Evolutionary conservation across 2,797 vertebrate species (phyloP).

Genomic region (Nyctibius grandis): DNA sequence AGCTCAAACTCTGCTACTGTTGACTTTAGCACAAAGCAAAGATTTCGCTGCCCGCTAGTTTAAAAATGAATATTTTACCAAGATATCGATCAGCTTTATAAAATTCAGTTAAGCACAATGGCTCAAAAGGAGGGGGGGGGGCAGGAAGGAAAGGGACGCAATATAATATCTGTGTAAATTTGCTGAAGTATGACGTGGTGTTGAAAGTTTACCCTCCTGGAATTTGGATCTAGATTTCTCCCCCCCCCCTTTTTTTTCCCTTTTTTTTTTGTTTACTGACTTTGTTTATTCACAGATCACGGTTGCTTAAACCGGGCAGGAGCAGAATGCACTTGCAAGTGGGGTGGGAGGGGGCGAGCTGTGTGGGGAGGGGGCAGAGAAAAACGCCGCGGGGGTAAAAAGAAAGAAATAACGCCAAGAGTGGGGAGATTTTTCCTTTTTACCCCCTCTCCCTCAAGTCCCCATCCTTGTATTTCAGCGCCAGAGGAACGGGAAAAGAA

Average conservation of each 20-base stretch:
- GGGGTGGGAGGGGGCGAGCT: neutral
- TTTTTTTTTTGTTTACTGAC: conserved; percentile 82
- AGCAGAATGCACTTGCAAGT: neutral
- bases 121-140: conserved; percentile 64
- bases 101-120: conserved; percentile 95
- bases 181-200: conserved; percentile 88
- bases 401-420: neutral
- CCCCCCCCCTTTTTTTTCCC: neutral
- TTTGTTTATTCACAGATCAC: conserved; percentile 94
- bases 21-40: conserved; percentile 99
- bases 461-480: neutral
- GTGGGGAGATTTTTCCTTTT: neutral
- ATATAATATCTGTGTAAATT: conserved; percentile 98
- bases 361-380: neutral
- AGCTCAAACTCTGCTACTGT: conserved; percentile 93
- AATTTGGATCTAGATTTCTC: conserved; percentile 84
- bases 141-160: conserved; percentile 81
- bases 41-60: conserved; percentile 98
- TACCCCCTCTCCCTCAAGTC: neutral
- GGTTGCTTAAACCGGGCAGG: conserved; percentile 78
- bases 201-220: conserved; percentile 92
- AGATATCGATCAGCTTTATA: conserved; percentile 99
- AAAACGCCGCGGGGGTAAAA: neutral
- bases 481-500: neutral
- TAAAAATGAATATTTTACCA: conserved; percentile 98